These are phyloP conservation scores for Scarus forsteni DNA, from an alignment of 2,797 vertebrate genomes.

Conservation along the genomic window DNA sequence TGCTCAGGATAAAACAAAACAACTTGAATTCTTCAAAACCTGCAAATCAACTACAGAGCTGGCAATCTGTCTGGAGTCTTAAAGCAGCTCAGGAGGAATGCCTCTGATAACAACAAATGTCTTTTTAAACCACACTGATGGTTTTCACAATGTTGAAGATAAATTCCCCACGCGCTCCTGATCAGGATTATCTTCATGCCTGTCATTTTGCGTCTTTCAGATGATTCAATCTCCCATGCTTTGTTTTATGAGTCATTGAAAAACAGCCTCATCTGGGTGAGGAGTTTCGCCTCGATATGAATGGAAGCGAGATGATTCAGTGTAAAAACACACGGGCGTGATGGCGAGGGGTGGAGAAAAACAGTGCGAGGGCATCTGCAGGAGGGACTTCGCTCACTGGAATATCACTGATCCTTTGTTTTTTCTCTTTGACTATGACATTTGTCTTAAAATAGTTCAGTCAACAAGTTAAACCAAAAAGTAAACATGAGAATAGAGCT, in stretches of 20 bases:
- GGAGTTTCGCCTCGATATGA: constrained; percentile 73
- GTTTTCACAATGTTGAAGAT: constrained; percentile 29
- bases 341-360: constrained; percentile 43
- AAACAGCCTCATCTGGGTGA: constrained; percentile 64
- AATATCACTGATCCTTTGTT: constrained; percentile 42
- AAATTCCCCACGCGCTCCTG: constrained; percentile 36
- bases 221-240: constrained; percentile 73
- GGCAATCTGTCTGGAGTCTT: neutral
- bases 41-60: neutral
- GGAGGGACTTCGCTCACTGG: constrained; percentile 15
- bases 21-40: neutral
- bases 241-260: constrained; percentile 72
- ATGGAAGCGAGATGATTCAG: constrained; percentile 74
- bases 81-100: constrained; percentile 15
- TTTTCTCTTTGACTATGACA: constrained; percentile 8
- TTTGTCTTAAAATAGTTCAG: constrained; percentile 37
- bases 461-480: constrained; percentile 17
- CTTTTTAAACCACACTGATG: constrained; percentile 22
- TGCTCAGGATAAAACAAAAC: neutral
- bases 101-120: constrained; percentile 20
- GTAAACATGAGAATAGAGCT: constrained; percentile 41
- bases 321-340: constrained; percentile 66
- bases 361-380: constrained; percentile 48
- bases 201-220: constrained; percentile 59
- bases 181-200: constrained; percentile 74